These are phyloP conservation scores for Nomada fucata DNA, from an alignment of 2,888 invertebrate species.

Conservation along the genomic window DNA sequence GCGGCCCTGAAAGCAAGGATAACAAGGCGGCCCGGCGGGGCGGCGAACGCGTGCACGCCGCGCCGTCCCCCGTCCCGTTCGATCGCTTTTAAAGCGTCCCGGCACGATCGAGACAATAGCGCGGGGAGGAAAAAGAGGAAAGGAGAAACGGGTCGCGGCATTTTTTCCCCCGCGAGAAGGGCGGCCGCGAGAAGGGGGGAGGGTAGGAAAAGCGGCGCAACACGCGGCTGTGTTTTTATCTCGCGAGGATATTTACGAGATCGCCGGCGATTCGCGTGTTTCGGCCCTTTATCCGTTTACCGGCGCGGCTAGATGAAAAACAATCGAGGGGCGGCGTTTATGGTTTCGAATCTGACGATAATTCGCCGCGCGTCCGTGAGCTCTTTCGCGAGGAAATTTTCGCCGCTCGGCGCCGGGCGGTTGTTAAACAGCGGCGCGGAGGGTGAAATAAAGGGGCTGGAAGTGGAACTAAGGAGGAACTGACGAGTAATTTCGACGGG, in stretches of 20 bases:
- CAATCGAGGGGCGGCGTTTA: conserved; percentile 45
- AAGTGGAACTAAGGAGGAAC: not conserved
- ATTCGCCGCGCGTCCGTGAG: conserved; percentile 20
- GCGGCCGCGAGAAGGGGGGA: not conserved
- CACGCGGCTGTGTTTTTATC: conserved; percentile 22
- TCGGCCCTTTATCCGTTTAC: conserved; percentile 40
- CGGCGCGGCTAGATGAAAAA: conserved; percentile 24
- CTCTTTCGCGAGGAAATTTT: not conserved
- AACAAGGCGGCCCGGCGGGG: conserved; percentile 7
- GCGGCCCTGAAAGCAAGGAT: conserved; percentile 54
- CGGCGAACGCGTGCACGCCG: not conserved
- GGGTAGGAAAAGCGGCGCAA: not conserved
- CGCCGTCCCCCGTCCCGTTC: not conserved
- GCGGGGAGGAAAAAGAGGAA: not conserved
- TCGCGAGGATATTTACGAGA: conserved; percentile 48
- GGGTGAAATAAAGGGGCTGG: not conserved
- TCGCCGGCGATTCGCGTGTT: conserved; percentile 28
- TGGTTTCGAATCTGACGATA: conserved; percentile 50
- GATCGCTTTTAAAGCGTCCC: conserved; percentile 5
- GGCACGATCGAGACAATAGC: not conserved
- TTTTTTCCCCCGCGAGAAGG: not conserved
- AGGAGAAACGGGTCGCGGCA: conserved; percentile 20
- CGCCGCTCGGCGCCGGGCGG: no score
- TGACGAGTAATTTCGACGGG: not conserved
- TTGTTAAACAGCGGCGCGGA: no score